phyloP scores from a whole-genome alignment of 2,888 invertebrate species.

The Thalpophila matura region DNA sequence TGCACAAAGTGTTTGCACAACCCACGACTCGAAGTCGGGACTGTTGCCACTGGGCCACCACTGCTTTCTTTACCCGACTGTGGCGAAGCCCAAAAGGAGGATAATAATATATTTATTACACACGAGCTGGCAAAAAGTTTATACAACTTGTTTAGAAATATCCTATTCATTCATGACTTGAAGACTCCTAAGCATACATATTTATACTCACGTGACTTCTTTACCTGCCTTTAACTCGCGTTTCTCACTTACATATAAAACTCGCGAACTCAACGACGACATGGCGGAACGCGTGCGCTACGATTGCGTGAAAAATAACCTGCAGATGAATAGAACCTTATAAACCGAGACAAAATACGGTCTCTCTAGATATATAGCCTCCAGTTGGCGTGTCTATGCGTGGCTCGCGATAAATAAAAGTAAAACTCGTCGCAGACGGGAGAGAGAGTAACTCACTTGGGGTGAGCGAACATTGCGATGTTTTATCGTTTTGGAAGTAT shows the following conservation, averaged over 20 bases:
- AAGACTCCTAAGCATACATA: too few species aligned
- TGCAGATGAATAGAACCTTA: conserved; percentile 32
- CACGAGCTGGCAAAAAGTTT: too few species aligned
- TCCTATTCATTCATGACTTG: too few species aligned
- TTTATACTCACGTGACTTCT: too few species aligned
- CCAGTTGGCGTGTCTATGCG: conserved; percentile 17
- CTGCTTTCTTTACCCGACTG: too few species aligned
- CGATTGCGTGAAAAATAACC: conserved; percentile 29
- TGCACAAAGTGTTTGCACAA: too few species aligned
- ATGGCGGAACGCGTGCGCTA: not conserved
- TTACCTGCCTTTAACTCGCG: too few species aligned
- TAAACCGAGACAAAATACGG: conserved; percentile 43
- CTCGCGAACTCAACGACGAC: not conserved
- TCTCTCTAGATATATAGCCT: conserved; percentile 35
- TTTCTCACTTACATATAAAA: not conserved
- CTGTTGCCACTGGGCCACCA: too few species aligned
- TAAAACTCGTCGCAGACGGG: conserved; percentile 13
- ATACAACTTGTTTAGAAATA: too few species aligned
- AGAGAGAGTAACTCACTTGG: not conserved
- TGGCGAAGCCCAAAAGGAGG: too few species aligned
- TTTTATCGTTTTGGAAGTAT: conserved; percentile 5
- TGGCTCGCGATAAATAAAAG: conserved; percentile 17
- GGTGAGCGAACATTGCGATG: not conserved
- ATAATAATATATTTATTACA: too few species aligned
- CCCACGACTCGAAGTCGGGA: too few species aligned